These are phyloP conservation scores for Characodon lateralis DNA, from an alignment of 2,797 vertebrate species.

Conservation along the genomic window DNA sequence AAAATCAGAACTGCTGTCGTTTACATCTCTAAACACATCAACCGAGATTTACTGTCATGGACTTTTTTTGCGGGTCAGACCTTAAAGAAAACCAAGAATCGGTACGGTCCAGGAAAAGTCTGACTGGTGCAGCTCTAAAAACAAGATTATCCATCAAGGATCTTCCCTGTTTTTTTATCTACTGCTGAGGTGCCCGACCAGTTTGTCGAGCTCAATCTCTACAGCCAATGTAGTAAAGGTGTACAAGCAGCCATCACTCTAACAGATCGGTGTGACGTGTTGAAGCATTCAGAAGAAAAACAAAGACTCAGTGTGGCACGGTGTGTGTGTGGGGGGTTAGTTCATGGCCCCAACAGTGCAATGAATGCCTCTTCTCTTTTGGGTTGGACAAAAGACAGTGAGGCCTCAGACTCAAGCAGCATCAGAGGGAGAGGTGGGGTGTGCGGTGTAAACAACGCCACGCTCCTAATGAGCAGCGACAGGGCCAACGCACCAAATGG, in stretches of 20 bases:
- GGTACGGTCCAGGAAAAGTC: too few relatives aligned
- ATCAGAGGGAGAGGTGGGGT: constrained; percentile 16
- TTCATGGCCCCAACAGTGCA: constrained; percentile 21
- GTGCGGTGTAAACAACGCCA: constrained; percentile 54
- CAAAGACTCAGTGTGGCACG: constrained; percentile 51
- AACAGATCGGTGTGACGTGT: constrained; percentile 63
- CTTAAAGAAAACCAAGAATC: too few relatives aligned
- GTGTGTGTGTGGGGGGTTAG: not conserved
- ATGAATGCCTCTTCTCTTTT: constrained; percentile 52
- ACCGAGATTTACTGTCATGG: not conserved
- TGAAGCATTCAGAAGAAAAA: constrained; percentile 39
- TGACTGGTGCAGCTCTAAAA: constrained; percentile 12
- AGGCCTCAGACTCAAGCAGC: constrained; percentile 34
- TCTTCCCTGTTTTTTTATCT: not conserved
- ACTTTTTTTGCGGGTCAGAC: not conserved
- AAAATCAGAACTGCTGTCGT: not conserved
- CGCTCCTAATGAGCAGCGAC: constrained; percentile 40
- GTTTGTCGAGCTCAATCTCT: not conserved
- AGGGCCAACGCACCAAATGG: constrained; percentile 52
- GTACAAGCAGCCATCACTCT: not conserved
- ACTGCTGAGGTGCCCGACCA: not conserved
- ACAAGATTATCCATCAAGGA: constrained; percentile 14
- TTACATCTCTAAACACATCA: not conserved
- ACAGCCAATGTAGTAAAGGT: too few relatives aligned
- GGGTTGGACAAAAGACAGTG: constrained; percentile 55